These are phyloP conservation scores for Thelaira solivaga DNA, from an alignment of 2,888 invertebrate genomes.

Conservation along the genomic window DNA sequence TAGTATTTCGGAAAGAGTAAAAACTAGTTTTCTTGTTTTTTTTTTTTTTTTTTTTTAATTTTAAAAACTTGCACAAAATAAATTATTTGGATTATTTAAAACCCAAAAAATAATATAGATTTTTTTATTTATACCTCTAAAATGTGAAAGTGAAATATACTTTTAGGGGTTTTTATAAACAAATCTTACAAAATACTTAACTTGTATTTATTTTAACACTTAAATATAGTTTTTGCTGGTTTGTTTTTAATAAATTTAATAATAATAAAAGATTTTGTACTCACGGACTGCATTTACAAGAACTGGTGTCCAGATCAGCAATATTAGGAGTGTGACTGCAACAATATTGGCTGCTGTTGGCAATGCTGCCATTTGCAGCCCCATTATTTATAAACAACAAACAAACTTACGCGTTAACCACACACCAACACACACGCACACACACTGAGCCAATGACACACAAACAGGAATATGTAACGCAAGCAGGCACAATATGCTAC, in stretches of 20 bases:
- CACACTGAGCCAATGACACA: not conserved
- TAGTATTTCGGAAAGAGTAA: too few species aligned
- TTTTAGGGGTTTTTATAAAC: not conserved
- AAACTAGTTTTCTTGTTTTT: too few species aligned
- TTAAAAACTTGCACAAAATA: too few species aligned
- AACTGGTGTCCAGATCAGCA: slow-evolving; percentile 74
- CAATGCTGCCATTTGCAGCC: slow-evolving; percentile 76
- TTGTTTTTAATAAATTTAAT: slow-evolving; percentile 4
- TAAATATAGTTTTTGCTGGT: not conserved
- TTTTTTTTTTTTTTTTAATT: too few species aligned
- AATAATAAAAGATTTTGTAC: slow-evolving; percentile 69
- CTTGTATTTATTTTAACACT: not conserved
- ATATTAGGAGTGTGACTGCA: slow-evolving; percentile 72
- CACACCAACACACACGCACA: slow-evolving; percentile 37
- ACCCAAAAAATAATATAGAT: too few species aligned
- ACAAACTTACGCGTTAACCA: slow-evolving; percentile 41
- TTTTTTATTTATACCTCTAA: too few species aligned
- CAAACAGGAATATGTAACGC: too few species aligned
- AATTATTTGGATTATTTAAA: too few species aligned
- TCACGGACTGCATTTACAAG: slow-evolving; percentile 77
- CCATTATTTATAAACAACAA: slow-evolving; percentile 72
- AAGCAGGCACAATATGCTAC: slow-evolving; percentile 8
- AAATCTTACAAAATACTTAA: not conserved
- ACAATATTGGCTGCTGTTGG: slow-evolving; percentile 75
- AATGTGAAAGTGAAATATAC: slow-evolving; percentile 23